Conservation (phyloP, 2,113 vertebrate genomes). For the Ardeotis arabs region DNA sequence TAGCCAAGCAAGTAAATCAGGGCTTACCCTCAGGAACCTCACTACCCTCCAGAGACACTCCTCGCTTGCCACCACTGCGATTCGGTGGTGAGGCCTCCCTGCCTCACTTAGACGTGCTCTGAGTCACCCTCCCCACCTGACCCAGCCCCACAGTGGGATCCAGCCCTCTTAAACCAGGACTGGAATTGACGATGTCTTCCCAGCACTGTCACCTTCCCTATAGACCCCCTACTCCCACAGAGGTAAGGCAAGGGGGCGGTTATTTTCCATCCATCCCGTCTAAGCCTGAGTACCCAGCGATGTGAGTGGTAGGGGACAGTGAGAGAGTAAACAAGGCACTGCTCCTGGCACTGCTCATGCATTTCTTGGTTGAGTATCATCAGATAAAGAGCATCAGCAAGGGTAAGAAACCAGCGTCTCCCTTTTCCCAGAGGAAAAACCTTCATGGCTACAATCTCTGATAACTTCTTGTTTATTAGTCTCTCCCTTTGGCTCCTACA, state of each 20-base stretch:
- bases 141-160: background rate
- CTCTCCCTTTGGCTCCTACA: background rate
- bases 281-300: background rate
- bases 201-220: background rate
- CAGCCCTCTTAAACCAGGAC: background rate
- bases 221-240: accelerated
- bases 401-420: background rate
- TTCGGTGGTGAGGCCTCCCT: background rate
- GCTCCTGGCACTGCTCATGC: background rate
- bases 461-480: background rate
- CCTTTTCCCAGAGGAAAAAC: background rate
- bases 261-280: background rate
- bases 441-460: background rate
- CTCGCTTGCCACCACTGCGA: accelerated
- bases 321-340: background rate
- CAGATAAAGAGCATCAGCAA: background rate
- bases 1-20: background rate
- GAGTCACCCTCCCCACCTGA: background rate
- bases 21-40: background rate
- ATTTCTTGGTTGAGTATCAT: background rate
- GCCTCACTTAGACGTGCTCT: background rate
- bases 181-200: background rate
- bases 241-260: background rate
- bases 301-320: background rate
- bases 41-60: background rate